Evolutionary conservation across 2,888 invertebrate species (phyloP).

Genomic region (Nycteola revayana): DNA sequence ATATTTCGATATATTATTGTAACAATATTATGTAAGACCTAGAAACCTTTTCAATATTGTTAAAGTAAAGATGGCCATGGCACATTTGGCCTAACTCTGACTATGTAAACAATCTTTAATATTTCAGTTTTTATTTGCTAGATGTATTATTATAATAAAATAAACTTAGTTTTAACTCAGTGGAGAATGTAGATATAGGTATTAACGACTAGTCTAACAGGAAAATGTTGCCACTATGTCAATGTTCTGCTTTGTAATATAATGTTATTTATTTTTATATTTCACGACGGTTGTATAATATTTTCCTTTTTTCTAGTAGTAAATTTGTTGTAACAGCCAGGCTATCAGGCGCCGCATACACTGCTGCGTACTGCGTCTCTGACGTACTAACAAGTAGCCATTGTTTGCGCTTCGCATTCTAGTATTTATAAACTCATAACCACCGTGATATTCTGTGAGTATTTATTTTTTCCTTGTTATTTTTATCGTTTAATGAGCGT

Average conservation of each 20-base stretch:
- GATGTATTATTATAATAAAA: constrained; percentile 46
- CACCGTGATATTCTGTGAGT: constrained; percentile 48
- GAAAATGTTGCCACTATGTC: constrained; percentile 77
- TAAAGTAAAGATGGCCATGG: constrained; percentile 31
- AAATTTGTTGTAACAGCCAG: constrained; percentile 54
- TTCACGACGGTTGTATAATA: constrained; percentile 64
- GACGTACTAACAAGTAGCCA: constrained; percentile 21
- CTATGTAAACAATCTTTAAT: constrained; percentile 41
- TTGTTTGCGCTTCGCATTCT: constrained; percentile 28
- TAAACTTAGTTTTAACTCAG: constrained; percentile 49
- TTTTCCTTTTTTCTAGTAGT: constrained; percentile 54
- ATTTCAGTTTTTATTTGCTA: constrained; percentile 47
- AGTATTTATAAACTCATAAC: constrained; percentile 40
- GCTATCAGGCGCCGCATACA: constrained; percentile 56
- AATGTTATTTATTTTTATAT: constrained; percentile 77
- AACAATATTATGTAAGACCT: too few relatives aligned
- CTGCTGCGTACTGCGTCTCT: constrained; percentile 14
- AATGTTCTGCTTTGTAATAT: constrained; percentile 78
- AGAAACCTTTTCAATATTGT: not conserved
- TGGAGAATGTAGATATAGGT: constrained; percentile 67
- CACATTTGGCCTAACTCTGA: constrained; percentile 39
- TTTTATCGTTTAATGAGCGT: constrained; percentile 30
- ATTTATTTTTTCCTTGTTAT: constrained; percentile 32
- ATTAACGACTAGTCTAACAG: constrained; percentile 77
- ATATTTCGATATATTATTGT: too few relatives aligned